phyloP scores from a whole-genome alignment of 2,888 invertebrate species.

The Cyaniris semiargus region DNA sequence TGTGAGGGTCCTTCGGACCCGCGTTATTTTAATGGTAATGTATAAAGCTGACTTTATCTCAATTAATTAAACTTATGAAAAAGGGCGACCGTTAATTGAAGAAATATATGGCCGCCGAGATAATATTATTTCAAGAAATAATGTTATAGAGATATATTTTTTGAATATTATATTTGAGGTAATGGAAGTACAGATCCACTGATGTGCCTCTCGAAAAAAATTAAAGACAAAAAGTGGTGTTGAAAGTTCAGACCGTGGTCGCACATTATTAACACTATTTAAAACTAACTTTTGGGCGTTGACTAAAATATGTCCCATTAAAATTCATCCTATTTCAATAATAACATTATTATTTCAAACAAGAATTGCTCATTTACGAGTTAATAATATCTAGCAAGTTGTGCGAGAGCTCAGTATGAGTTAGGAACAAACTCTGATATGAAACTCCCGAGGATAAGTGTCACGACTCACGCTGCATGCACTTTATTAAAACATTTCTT shows the following conservation, averaged over 20 bases:
- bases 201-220: background rate
- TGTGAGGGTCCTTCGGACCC: slow-evolving; percentile 26
- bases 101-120: background rate
- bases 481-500: slow-evolving; percentile 8
- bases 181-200: too few relatives aligned
- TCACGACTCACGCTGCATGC: background rate
- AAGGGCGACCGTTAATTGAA: slow-evolving; percentile 13
- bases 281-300: too few relatives aligned
- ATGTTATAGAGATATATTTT: too few relatives aligned
- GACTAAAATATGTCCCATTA: too few relatives aligned
- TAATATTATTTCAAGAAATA: slow-evolving; percentile 1
- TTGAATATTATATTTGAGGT: too few relatives aligned
- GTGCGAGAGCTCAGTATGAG: slow-evolving; percentile 3
- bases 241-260: too few relatives aligned
- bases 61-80: slow-evolving; percentile 26
- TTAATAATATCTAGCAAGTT: background rate
- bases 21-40: slow-evolving; percentile 26
- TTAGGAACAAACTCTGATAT: slow-evolving; percentile 10
- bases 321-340: background rate
- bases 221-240: too few relatives aligned
- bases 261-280: too few relatives aligned
- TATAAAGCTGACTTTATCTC: slow-evolving; percentile 22
- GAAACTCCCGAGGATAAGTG: slow-evolving; percentile 13
- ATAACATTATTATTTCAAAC: background rate
- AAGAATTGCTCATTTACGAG: background rate